These are phyloP conservation scores for Megaceryle alcyon DNA, from an alignment of 2,797 vertebrate species.

Conservation along the genomic window DNA sequence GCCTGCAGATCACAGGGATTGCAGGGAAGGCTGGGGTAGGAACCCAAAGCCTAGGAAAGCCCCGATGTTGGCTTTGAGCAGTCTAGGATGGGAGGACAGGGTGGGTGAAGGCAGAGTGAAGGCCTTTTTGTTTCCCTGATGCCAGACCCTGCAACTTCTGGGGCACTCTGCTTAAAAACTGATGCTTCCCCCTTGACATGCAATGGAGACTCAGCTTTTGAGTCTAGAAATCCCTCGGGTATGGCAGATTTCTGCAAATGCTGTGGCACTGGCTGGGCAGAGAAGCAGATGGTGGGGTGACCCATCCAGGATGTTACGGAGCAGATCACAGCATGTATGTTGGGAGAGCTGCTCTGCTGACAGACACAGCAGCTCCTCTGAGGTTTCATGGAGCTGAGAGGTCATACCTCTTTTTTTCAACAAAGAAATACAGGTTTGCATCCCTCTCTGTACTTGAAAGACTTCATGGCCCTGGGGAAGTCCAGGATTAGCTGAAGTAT, in stretches of 20 bases:
- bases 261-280: rapidly evolving
- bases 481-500: neutral
- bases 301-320: neutral
- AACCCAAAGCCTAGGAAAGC: rapidly evolving
- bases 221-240: neutral
- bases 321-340: neutral
- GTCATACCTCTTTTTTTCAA: neutral
- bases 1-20: neutral
- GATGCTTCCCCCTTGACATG: too few relatives aligned
- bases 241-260: neutral
- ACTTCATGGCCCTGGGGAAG: neutral
- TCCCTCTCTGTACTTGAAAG: neutral
- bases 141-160: neutral
- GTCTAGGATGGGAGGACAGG: rapidly evolving
- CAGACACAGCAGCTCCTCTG: neutral
- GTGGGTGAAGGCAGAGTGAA: neutral
- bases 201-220: neutral
- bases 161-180: neutral
- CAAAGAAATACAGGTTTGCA: neutral
- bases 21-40: neutral
- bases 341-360: neutral
- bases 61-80: neutral
- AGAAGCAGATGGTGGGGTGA: neutral
- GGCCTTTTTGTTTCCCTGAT: neutral
- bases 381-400: neutral